Evolutionary conservation across 2,888 invertebrate genomes (phyloP), one percentile per base, ranked within the genome.

Genomic region (Eupithecia vulgata): DNA sequence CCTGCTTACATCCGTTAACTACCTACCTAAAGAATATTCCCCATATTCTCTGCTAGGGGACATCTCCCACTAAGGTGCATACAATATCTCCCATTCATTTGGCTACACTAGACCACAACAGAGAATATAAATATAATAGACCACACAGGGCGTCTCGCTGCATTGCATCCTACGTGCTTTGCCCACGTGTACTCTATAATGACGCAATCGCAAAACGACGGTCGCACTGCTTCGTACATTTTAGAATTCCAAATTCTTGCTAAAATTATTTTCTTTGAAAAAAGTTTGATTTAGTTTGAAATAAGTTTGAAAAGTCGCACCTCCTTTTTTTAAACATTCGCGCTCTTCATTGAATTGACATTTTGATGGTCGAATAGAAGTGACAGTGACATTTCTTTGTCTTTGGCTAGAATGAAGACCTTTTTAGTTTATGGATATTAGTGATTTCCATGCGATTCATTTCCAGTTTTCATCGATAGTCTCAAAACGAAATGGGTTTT

Each of bases 41-140:
- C 30, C 30, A 30, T 30, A 30, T 30, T 30, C 30, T 30, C 2
- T 30, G 30, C 8, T 34, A 61, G 17, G 59, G 15, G 62, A 70
- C 5, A 65, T 70, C 65, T 64, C 64, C 70, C 64, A 70, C 64
- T 25, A 35, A 65, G 37, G n/a, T 65, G 0, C 7, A n/a, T 48
- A 45, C 17, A 17, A 5, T n/a, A n/a, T n/a, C 8, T 10, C 48
- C 6, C n/a, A 45, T 52, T 52, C 42, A 66, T 17, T 66, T 57
- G 42, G 66, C 52, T 34, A 30, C 25, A 30, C 59, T 15, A 59
- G 30, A 59, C 59, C 59, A 30, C 30, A 30, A 30, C 30, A 30
- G 30, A 30, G 30, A 30, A 30, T 30, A 30, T 30, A 30, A 30
- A 3, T 30, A 30, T 30, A 30, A 30, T 30, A 30, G 15, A 59